Conservation (phyloP, 92 coral and sea anemone genomes). For the Desmophyllum pertusum region DNA sequence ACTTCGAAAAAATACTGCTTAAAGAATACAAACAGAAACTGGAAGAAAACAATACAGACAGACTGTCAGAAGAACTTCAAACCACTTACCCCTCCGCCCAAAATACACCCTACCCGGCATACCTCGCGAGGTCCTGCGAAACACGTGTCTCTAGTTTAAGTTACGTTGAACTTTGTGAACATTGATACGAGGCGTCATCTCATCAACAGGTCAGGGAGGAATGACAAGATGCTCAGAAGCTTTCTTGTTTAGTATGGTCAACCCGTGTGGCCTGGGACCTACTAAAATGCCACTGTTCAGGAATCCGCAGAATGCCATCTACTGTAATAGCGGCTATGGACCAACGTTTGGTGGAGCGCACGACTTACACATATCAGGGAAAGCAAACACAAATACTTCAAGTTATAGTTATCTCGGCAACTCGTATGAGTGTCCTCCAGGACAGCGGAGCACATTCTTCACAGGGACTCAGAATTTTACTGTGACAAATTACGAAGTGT, state of each 20-base stretch:
- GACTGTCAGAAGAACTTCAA: too few species aligned
- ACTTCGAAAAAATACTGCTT: too few species aligned
- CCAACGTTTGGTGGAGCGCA: conserved; percentile 49
- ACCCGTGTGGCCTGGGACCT: conserved; percentile 33
- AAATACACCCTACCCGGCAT: too few species aligned
- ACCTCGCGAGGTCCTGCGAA: too few species aligned
- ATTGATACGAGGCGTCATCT: background rate
- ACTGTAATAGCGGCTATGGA: conserved; percentile 34
- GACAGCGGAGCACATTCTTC: conserved; percentile 29
- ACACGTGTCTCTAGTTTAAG: too few species aligned
- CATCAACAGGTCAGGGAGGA: conserved; percentile 15
- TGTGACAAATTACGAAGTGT: conserved; percentile 51
- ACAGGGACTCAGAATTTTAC: conserved; percentile 28
- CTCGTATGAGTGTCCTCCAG: conserved; percentile 50
- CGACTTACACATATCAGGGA: conserved; percentile 32
- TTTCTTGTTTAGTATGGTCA: conserved; percentile 57
- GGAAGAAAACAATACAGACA: too few species aligned
- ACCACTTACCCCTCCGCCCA: too few species aligned
- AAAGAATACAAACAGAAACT: too few species aligned
- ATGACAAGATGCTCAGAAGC: conserved; percentile 9
- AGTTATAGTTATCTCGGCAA: background rate
- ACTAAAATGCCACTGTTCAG: background rate
- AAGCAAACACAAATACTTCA: conserved; percentile 17
- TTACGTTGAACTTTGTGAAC: background rate
- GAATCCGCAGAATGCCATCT: conserved; percentile 22